Conservation (phyloP, 2,797 vertebrate species). For the Myotis pilosus region DNA sequence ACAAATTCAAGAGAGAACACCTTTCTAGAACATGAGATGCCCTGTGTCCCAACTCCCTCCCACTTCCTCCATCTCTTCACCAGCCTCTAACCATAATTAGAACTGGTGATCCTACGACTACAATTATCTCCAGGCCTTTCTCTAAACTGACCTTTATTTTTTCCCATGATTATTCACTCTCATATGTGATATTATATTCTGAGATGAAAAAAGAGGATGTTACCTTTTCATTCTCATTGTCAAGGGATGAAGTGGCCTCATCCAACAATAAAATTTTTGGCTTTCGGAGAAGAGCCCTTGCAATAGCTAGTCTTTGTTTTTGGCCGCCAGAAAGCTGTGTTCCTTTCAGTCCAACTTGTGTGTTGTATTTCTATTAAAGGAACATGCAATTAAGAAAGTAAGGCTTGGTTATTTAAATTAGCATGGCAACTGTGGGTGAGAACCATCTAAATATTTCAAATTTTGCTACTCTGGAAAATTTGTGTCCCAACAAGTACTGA, state of each 20-base stretch:
- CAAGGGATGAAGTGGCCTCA: slow-evolving; percentile 86
- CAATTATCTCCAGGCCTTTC: not conserved
- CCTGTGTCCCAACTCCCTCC: not conserved
- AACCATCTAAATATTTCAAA: slow-evolving; percentile 58
- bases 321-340: slow-evolving; percentile 85
- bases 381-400: slow-evolving; percentile 46
- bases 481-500: slow-evolving; percentile 24
- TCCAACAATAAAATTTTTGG: slow-evolving; percentile 83
- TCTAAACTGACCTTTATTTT: not conserved
- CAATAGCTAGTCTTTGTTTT: slow-evolving; percentile 86
- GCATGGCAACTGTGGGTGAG: not conserved
- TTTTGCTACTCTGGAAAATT: slow-evolving; percentile 56
- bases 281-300: slow-evolving; percentile 84
- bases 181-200: not conserved
- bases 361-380: slow-evolving; percentile 84
- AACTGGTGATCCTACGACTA: not conserved
- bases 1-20: not conserved
- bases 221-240: slow-evolving; percentile 86
- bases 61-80: no score
- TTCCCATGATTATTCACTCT: not conserved
- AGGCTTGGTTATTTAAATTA: slow-evolving; percentile 64
- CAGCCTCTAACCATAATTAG: not conserved
- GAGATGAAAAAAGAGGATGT: slow-evolving; percentile 36
- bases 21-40: not conserved
- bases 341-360: slow-evolving; percentile 84